A percentile compares a stretch with the other conserved stretches of the same genome.
Conservation (phyloP, 1,140 invertebrate species). For the Tribolium castaneum region DNA sequence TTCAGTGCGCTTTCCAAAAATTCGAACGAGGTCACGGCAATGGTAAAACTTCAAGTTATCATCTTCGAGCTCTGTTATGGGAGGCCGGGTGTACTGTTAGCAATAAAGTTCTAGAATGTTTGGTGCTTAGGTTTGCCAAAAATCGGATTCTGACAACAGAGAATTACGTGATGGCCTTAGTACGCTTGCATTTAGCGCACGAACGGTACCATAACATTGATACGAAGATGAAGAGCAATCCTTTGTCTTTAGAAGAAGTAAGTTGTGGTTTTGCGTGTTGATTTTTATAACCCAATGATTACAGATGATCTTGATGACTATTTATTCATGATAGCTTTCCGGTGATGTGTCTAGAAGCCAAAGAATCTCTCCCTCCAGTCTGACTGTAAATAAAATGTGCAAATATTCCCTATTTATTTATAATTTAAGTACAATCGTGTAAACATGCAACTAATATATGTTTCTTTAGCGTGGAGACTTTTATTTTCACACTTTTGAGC, state of each 20-base stretch:
- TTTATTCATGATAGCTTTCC: slow-evolving; percentile 70
- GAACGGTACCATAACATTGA: slow-evolving; percentile 78
- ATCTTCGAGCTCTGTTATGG: slow-evolving; percentile 73
- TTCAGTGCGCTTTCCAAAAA: slow-evolving; percentile 71
- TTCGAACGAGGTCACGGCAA: slow-evolving; percentile 68
- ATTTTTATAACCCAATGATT: slow-evolving; percentile 53
- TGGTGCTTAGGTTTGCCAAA: slow-evolving; percentile 76
- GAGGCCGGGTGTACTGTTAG: slow-evolving; percentile 77
- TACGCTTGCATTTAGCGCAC: slow-evolving; percentile 78
- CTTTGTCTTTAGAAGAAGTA: slow-evolving; percentile 79
- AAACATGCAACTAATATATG: slow-evolving; percentile 31
- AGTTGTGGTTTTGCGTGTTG: slow-evolving; percentile 48
- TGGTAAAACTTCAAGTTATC: slow-evolving; percentile 74
- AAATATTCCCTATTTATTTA: slow-evolving; percentile 32
- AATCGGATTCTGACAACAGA: slow-evolving; percentile 71
- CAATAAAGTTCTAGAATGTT: slow-evolving; percentile 81
- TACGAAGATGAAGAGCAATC: slow-evolving; percentile 79
- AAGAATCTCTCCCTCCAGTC: slow-evolving; percentile 23
- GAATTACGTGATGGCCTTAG: slow-evolving; percentile 76
- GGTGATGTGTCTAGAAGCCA: slow-evolving; percentile 31
- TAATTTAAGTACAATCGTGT: slow-evolving; percentile 37
- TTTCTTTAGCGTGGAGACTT: not conserved
- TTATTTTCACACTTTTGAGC: not conserved
- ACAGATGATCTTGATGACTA: slow-evolving; percentile 79
- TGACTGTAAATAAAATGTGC: slow-evolving; percentile 24